These are phyloP conservation scores for Phoxinus phoxinus DNA, from an alignment of 2,113 vertebrate genomes.

Conservation along the genomic window DNA sequence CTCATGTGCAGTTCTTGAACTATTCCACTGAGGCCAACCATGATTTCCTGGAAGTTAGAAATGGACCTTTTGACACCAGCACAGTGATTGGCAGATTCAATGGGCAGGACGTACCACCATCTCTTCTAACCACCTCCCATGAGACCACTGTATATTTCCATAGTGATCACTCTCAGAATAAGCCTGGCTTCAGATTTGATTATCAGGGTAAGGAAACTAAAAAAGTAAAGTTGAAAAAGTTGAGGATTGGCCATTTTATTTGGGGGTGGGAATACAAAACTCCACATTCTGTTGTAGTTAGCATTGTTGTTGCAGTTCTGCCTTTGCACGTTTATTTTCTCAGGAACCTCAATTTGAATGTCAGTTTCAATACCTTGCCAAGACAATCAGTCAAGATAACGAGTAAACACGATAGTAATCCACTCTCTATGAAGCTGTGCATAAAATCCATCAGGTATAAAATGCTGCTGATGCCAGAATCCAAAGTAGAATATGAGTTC, in stretches of 20 bases:
- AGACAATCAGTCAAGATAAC: slow-evolving; percentile 52
- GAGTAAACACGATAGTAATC: slow-evolving; percentile 42
- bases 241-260: neutral
- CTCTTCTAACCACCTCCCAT: slow-evolving; percentile 91
- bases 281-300: neutral
- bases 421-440: slow-evolving; percentile 52
- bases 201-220: slow-evolving; percentile 86
- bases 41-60: slow-evolving; percentile 94
- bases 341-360: slow-evolving; percentile 30
- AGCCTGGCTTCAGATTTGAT: slow-evolving; percentile 93
- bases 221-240: neutral
- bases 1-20: slow-evolving; percentile 95
- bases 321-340: neutral
- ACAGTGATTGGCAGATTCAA: slow-evolving; percentile 91
- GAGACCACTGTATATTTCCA: slow-evolving; percentile 95
- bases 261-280: neutral
- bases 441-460: slow-evolving; percentile 56
- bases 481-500: slow-evolving; percentile 5
- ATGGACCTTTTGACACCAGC: slow-evolving; percentile 93
- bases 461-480: slow-evolving; percentile 48
- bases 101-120: slow-evolving; percentile 83
- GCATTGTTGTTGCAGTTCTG: slow-evolving; percentile 19
- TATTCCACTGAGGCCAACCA: slow-evolving; percentile 98
- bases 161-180: slow-evolving; percentile 97
- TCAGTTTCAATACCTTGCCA: slow-evolving; percentile 36